Evolutionary conservation across 2,888 invertebrate species (phyloP).

Genomic region (Cheilosia variabilis): DNA sequence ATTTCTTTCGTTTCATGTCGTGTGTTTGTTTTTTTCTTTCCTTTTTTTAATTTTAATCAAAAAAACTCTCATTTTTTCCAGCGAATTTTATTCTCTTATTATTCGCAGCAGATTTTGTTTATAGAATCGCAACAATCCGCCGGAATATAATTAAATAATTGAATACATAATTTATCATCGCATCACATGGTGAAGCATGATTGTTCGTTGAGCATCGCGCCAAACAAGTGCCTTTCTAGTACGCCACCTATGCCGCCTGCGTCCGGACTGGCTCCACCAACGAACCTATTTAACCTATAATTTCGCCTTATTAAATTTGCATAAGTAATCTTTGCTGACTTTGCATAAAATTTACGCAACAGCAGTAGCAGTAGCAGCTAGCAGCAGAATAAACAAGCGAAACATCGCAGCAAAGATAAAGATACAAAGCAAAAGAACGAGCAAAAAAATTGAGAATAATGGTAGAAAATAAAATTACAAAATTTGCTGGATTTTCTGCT

Average conservation of each 20-base stretch:
- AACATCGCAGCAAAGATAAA: slow-evolving; percentile 37
- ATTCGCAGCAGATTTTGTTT: slow-evolving; percentile 69
- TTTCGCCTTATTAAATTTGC: slow-evolving; percentile 75
- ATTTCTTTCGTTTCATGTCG: background rate
- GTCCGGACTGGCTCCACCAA: slow-evolving; percentile 26
- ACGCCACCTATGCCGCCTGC: background rate
- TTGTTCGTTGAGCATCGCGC: background rate
- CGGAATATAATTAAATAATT: slow-evolving; percentile 73
- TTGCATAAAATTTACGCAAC: slow-evolving; percentile 72
- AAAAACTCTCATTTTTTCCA: background rate
- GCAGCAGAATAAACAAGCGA: slow-evolving; percentile 61
- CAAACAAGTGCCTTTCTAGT: slow-evolving; percentile 10
- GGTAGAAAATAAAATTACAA: slow-evolving; percentile 70
- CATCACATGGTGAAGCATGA: slow-evolving; percentile 52
- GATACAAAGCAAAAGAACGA: background rate
- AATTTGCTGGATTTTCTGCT: slow-evolving; percentile 66
- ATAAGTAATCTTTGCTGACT: slow-evolving; percentile 75
- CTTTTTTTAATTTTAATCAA: background rate
- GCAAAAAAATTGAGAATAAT: slow-evolving; percentile 50
- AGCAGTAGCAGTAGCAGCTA: slow-evolving; percentile 21
- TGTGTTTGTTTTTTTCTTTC: background rate
- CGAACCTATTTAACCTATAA: slow-evolving; percentile 74
- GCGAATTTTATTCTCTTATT: slow-evolving; percentile 20
- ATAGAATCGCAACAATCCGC: slow-evolving; percentile 63
- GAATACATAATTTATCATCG: slow-evolving; percentile 74